These are phyloP conservation scores for Charadrius vociferus DNA, from an alignment of 2,113 vertebrate species.

Conservation along the genomic window DNA sequence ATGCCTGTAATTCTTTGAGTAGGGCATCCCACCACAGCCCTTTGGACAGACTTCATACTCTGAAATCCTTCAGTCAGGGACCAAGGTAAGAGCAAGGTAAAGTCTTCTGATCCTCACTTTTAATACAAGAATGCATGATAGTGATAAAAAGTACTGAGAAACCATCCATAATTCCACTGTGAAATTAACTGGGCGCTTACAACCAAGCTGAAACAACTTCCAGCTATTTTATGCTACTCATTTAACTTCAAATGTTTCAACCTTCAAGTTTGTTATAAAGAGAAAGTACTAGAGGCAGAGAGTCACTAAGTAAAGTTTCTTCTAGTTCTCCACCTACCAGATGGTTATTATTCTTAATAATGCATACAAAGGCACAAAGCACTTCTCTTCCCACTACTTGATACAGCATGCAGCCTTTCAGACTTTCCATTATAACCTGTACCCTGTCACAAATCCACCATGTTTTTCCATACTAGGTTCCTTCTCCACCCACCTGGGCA, in stretches of 20 bases:
- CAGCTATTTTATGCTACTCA: constrained; percentile 24
- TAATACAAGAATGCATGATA: not conserved
- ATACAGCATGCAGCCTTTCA: not conserved
- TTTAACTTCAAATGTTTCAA: constrained; percentile 35
- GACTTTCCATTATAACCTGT: not conserved
- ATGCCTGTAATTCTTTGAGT: not conserved
- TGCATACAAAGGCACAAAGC: not conserved
- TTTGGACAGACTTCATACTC: not conserved
- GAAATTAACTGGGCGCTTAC: constrained; percentile 13
- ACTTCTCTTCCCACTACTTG: not conserved
- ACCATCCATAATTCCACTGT: not conserved
- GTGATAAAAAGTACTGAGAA: constrained; percentile 18
- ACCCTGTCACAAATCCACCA: not conserved
- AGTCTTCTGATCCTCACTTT: not conserved
- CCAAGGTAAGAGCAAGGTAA: not conserved
- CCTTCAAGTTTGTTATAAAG: not conserved
- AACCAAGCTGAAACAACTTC: constrained; percentile 19
- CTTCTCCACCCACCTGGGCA: not conserved
- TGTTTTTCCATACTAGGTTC: not conserved
- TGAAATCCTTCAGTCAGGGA: not conserved
- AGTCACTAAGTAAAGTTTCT: not conserved
- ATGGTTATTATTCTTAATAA: constrained; percentile 33
- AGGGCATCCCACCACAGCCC: not conserved
- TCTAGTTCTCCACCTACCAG: not conserved
- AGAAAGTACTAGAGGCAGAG: not conserved